Percentiles rank a stretch among this genome's conserved stretches.
Evolutionary conservation across 2,797 vertebrate genomes (phyloP).

Genomic region (Acrossocheilus fasciatus): DNA sequence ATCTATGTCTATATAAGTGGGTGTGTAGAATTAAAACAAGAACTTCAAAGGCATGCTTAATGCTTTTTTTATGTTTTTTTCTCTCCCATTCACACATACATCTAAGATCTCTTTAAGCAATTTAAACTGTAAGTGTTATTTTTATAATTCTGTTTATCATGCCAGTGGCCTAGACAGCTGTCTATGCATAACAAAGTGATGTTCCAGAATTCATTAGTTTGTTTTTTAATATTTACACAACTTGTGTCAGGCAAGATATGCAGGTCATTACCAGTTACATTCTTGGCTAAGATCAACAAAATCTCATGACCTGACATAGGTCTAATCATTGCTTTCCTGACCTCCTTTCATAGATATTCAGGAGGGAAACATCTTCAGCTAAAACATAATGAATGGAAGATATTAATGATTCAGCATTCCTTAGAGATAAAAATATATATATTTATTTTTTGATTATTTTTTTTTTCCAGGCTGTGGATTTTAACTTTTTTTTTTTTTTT

Average conservation of each 20-base stretch:
- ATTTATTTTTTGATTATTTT: too few relatives aligned
- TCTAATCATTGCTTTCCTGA: not conserved
- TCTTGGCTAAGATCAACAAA: not conserved
- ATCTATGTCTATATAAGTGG: not conserved
- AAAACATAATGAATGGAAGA: not conserved
- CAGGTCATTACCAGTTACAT: not conserved
- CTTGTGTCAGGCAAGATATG: conserved; percentile 30
- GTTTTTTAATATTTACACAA: conserved; percentile 64
- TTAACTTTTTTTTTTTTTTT: conserved; percentile 63
- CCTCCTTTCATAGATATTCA: not conserved
- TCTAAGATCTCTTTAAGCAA: not conserved
- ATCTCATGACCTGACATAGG: not conserved
- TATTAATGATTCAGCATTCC: not conserved
- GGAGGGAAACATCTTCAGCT: not conserved
- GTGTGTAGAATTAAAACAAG: not conserved
- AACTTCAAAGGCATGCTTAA: not conserved
- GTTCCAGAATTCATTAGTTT: conserved; percentile 19
- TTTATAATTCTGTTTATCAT: not conserved
- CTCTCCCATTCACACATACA: not conserved
- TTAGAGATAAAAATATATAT: not conserved
- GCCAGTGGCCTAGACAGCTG: not conserved
- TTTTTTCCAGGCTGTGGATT: conserved; percentile 54
- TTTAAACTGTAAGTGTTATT: not conserved
- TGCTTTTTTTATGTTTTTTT: not conserved
- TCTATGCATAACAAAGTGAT: not conserved